Percentiles rank a stretch among this genome's conserved stretches.
phyloP scores from a whole-genome alignment of 2,888 invertebrate genomes.

The Uloborus plumipes region DNA sequence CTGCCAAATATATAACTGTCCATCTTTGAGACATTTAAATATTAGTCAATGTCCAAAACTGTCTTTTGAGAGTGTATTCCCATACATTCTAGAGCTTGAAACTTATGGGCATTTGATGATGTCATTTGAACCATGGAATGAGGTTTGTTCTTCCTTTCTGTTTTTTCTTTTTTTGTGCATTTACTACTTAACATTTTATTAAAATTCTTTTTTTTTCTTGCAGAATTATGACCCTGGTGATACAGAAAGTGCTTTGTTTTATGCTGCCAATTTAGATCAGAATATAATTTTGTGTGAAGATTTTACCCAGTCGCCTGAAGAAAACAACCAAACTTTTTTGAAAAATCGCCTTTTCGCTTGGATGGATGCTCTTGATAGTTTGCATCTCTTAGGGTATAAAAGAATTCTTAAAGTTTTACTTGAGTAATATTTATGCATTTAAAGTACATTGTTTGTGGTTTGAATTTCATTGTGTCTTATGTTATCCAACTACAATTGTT shows the following conservation, averaged over 20 bases:
- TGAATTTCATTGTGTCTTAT: too few relatives aligned
- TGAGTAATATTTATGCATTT: too few relatives aligned
- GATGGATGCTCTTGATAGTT: constrained; percentile 12
- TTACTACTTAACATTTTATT: not conserved
- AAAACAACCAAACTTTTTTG: constrained; percentile 15
- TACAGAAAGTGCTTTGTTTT: constrained; percentile 37
- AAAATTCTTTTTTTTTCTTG: constrained; percentile 1
- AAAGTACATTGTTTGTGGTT: too few relatives aligned
- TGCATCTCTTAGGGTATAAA: too few relatives aligned
- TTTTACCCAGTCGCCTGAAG: constrained; percentile 28
- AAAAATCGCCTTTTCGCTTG: constrained; percentile 38
- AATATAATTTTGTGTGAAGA: constrained; percentile 42
- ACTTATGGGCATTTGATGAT: constrained; percentile 24
- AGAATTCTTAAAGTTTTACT: too few relatives aligned
- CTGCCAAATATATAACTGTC: constrained; percentile 34
- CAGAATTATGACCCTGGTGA: constrained; percentile 39
- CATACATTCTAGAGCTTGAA: constrained; percentile 17
- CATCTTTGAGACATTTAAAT: constrained; percentile 31
- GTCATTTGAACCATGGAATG: constrained; percentile 49
- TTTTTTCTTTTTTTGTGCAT: not conserved
- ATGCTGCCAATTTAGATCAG: constrained; percentile 20
- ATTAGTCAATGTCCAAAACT: constrained; percentile 57
- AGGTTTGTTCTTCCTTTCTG: constrained; percentile 23
- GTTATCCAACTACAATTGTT: too few relatives aligned
- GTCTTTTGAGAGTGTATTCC: constrained; percentile 1